Conservation (phyloP, 1,140 invertebrate genomes). For the Monomorium pharaonis region DNA sequence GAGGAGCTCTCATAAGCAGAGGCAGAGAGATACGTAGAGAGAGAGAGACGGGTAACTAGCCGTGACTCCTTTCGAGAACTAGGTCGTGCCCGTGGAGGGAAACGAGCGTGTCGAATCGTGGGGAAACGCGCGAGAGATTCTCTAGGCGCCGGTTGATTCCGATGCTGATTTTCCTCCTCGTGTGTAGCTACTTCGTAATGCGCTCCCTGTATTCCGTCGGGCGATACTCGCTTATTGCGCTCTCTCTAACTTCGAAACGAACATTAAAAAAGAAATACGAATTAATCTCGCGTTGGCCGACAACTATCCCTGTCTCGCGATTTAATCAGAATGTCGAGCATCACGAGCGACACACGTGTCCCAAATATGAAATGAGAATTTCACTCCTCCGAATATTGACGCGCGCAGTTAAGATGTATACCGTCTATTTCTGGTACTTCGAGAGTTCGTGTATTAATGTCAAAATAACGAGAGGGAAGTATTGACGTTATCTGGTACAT, state of each 20-base stretch:
- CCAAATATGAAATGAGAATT: not conserved
- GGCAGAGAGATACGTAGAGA: not conserved
- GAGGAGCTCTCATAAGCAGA: not conserved
- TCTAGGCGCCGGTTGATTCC: not conserved
- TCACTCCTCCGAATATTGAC: not conserved
- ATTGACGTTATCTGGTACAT: not conserved
- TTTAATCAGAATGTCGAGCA: not conserved
- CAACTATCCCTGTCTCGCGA: not conserved
- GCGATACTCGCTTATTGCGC: not conserved
- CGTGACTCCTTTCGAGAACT: slow-evolving; percentile 58
- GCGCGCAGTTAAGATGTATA: not conserved
- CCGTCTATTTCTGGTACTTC: not conserved
- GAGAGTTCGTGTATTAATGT: not conserved
- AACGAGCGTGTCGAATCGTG: slow-evolving; percentile 62
- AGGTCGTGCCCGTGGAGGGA: slow-evolving; percentile 49
- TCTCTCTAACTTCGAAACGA: not conserved
- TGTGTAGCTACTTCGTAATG: not conserved
- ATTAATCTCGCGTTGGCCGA: not conserved
- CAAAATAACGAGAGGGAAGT: slow-evolving; percentile 24
- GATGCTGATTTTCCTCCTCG: slow-evolving; percentile 8
- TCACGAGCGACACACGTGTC: not conserved
- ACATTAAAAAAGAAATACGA: not conserved
- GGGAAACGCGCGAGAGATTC: not conserved
- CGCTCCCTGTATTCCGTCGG: not conserved
- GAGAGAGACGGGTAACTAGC: slow-evolving; percentile 43